Percentiles rank a stretch among this genome's conserved stretches.
phyloP scores from a whole-genome alignment of 1,140 invertebrate species.

The Conus ventricosus region DNA sequence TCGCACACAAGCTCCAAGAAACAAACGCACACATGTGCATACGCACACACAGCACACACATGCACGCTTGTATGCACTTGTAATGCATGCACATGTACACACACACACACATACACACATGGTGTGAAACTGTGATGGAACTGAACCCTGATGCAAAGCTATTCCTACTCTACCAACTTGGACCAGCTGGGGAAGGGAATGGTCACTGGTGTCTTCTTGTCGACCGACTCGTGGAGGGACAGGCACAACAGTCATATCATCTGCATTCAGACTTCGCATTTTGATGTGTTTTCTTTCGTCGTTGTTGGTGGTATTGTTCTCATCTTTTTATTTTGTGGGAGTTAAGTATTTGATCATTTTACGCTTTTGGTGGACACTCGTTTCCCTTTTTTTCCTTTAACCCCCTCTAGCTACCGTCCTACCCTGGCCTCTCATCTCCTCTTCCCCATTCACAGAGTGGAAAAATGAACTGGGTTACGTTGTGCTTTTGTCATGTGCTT shows the following conservation, averaged over 20 bases:
- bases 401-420: no score
- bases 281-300: neutral
- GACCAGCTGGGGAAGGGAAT: no score
- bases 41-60: no score
- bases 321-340: neutral
- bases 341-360: neutral
- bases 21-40: no score
- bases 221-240: neutral
- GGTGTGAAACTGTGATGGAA: neutral
- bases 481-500: no score
- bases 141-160: neutral
- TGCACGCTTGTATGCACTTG: neutral
- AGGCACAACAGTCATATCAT: neutral
- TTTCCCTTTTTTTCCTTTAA: neutral
- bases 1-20: no score
- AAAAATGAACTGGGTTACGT: no score
- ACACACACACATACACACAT: constrained; percentile 11
- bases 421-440: no score
- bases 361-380: neutral
- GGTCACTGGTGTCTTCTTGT: neutral
- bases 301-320: neutral
- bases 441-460: neutral
- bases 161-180: no score
- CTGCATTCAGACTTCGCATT: neutral
- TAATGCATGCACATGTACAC: neutral